Percentiles rank a stretch among this genome's conserved stretches.
Conservation (phyloP, 2,888 invertebrate genomes). For the Diplazon laetatorius region DNA sequence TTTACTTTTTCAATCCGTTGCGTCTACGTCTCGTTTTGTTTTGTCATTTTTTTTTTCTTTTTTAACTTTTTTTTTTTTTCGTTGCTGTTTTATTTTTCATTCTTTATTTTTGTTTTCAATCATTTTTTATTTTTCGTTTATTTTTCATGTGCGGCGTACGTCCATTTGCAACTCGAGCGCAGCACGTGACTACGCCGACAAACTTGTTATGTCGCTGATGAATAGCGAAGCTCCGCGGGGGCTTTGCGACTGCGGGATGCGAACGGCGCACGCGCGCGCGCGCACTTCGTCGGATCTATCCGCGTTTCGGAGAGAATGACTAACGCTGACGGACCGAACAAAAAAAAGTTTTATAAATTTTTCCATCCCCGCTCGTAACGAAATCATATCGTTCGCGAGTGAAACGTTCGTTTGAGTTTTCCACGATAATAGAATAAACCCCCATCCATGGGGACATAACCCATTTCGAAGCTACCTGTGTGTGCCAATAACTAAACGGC, state of each 20-base stretch:
- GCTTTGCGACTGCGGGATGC: not conserved
- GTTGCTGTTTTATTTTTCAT: too few relatives aligned
- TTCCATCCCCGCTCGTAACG: not conserved
- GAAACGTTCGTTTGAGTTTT: not conserved
- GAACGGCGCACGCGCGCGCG: constrained; percentile 32
- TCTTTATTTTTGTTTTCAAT: too few relatives aligned
- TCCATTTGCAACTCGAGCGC: constrained; percentile 31
- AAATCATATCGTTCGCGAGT: not conserved
- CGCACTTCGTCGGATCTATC: constrained; percentile 34
- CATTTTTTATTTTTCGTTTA: too few relatives aligned
- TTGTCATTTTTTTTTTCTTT: constrained; percentile 15
- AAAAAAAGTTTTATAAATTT: not conserved
- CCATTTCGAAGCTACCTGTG: not conserved
- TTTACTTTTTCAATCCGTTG: constrained; percentile 65
- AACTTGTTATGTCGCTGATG: constrained; percentile 54
- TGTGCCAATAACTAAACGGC: too few relatives aligned
- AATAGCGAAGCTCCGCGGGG: constrained; percentile 9
- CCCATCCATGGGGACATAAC: not conserved
- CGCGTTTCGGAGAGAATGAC: constrained; percentile 10
- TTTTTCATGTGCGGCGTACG: too few relatives aligned
- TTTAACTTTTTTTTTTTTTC: too few relatives aligned
- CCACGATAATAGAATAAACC: not conserved
- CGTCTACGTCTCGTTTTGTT: constrained; percentile 27
- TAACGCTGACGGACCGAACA: constrained; percentile 8
- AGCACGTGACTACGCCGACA: constrained; percentile 45